Evolutionary conservation across 2,888 invertebrate genomes (phyloP), one percentile per base, ranked within the genome.

Genomic region (Caenorhabditis sinica): DNA sequence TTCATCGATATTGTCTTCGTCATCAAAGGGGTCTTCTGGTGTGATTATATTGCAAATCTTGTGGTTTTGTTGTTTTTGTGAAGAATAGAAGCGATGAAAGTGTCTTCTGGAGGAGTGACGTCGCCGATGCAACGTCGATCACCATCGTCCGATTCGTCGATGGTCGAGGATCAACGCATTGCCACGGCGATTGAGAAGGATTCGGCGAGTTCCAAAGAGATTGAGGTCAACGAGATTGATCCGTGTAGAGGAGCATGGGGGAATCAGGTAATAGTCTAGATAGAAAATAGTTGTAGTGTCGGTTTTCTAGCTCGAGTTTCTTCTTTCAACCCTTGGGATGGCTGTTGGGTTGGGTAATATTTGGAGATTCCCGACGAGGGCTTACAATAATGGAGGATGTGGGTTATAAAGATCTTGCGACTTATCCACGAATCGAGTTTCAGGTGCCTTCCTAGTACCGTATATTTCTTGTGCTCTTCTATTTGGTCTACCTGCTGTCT

Each of bases 391-490:
- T 81, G 82, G 82, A 63, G 82, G 82, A 75, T 75, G 82, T 81
- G 17, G 45, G 69, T 45, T 23, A 53, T 2, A 28, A 0, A 11
- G 5, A 36, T 15, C 61, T 20, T 30, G 17, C 15, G n/a, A n/a
- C 40, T 6, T 11, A 13, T 40, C 11, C 13, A 2, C 2, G 40
- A 40, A 40, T 11, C 6, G 8, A 49, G n/a, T 85, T 85, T 40
- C 89, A 93, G 93, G 92, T n/a, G 93, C 93, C 6, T 93, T 93
- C 80, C 91, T 93, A 15, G 92, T 93, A 45, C 93, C 93, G 0
- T 93, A 93, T 89, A 86, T 93, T 23, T 88, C 91, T 69, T 92
- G 93, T 90, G 87, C 92, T 66, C 88, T 93, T 28, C 86, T 92
- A 66, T 93, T 93, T 77, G 93, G 93, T 5, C 92, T 93, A 88